Percentiles rank a stretch among this genome's conserved stretches.
phyloP scores from a whole-genome alignment of 2,888 invertebrate genomes.

The Scaptomyza polygonia region DNA sequence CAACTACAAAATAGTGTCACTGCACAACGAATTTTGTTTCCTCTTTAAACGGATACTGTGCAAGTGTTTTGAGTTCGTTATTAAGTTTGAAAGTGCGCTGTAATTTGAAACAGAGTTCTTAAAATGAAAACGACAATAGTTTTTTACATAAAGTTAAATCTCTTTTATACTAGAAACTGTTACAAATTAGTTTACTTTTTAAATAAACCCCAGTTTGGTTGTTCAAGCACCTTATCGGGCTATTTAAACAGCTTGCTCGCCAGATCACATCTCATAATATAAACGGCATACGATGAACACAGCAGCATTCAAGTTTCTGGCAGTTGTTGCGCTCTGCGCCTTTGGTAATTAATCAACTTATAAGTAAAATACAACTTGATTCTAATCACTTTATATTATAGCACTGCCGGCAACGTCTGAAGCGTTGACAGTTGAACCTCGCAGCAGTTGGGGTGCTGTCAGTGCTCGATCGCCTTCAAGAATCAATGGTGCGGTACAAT shows the following conservation, averaged over 20 bases:
- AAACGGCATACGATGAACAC: constrained; percentile 38
- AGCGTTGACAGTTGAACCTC: constrained; percentile 77
- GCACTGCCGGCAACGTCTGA: constrained; percentile 35
- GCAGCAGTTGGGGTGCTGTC: constrained; percentile 86
- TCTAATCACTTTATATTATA: constrained; percentile 9
- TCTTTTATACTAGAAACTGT: not conserved
- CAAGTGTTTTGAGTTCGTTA: not conserved
- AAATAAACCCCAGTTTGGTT: not conserved
- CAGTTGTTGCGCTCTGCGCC: constrained; percentile 42
- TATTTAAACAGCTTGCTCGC: constrained; percentile 39
- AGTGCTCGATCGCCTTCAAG: constrained; percentile 85
- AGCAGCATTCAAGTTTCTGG: constrained; percentile 41
- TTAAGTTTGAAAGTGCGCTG: too few species aligned
- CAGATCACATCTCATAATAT: constrained; percentile 23
- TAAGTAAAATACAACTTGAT: not conserved
- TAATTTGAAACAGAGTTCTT: too few species aligned
- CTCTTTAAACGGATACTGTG: constrained; percentile 7
- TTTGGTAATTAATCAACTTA: constrained; percentile 63
- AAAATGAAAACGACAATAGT: too few species aligned
- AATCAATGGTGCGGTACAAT: constrained; percentile 86
- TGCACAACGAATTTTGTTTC: constrained; percentile 3
- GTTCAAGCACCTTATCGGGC: constrained; percentile 20
- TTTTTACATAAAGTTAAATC: not conserved
- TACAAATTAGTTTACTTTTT: not conserved
- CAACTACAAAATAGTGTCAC: not conserved